phyloP scores from a whole-genome alignment of 2,888 invertebrate species.

The Serripes groenlandicus region DNA sequence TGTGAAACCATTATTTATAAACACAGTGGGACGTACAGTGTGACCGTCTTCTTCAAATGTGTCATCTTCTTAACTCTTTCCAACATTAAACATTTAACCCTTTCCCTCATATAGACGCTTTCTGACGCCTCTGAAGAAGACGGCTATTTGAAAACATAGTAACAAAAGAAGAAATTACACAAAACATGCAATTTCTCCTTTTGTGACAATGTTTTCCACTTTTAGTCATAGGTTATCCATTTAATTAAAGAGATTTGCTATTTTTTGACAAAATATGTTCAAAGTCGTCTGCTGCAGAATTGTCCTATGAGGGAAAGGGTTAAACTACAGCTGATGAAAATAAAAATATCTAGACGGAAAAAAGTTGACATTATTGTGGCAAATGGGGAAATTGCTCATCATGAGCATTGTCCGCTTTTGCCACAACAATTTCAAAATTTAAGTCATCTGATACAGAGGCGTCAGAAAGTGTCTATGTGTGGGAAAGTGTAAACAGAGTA shows the following conservation, averaged over 20 bases:
- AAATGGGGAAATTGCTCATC: background rate
- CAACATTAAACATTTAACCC: background rate
- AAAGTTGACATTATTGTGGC: background rate
- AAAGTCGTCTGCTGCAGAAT: background rate
- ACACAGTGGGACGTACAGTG: background rate
- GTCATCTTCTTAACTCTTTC: background rate
- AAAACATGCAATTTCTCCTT: background rate
- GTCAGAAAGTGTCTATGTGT: too few species aligned
- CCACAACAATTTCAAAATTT: too few species aligned
- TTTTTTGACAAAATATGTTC: background rate
- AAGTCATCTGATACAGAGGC: too few species aligned
- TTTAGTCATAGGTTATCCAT: background rate
- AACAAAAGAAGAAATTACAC: background rate
- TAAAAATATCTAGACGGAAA: background rate
- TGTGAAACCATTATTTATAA: background rate
- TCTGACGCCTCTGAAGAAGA: background rate
- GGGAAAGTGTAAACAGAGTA: too few species aligned
- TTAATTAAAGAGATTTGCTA: too few species aligned
- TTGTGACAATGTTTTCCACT: slow-evolving; percentile 2
- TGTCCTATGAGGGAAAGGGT: background rate
- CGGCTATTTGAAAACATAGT: slow-evolving; percentile 5
- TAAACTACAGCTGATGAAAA: background rate
- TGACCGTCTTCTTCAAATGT: too few species aligned
- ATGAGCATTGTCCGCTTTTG: background rate
- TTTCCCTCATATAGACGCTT: background rate